Percentiles rank a stretch among this genome's conserved stretches.
These are phyloP conservation scores for Galerucella calmariensis DNA, from an alignment of 2,888 invertebrate genomes.

Conservation along the genomic window DNA sequence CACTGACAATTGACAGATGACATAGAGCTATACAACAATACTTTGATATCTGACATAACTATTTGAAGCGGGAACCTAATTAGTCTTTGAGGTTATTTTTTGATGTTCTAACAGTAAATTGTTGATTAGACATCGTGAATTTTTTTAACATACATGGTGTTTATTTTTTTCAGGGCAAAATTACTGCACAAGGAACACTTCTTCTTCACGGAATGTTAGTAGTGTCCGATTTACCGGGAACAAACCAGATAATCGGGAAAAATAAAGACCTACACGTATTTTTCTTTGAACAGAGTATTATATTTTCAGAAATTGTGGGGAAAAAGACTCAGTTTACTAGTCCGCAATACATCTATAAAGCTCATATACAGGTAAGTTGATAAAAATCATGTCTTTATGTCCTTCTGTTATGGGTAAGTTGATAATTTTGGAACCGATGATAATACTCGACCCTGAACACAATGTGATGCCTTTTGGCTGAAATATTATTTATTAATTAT, in stretches of 20 bases:
- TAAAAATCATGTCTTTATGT: not conserved
- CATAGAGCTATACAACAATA: too few relatives aligned
- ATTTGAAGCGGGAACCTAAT: too few relatives aligned
- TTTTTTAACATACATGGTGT: not conserved
- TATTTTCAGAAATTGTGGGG: slow-evolving; percentile 94
- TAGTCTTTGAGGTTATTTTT: too few relatives aligned
- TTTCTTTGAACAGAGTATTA: slow-evolving; percentile 97
- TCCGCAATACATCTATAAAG: slow-evolving; percentile 95
- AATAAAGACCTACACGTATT: slow-evolving; percentile 94
- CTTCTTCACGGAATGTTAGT: slow-evolving; percentile 84
- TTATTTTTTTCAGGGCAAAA: slow-evolving; percentile 81
- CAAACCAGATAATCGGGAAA: slow-evolving; percentile 61
- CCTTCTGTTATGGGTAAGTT: too few relatives aligned
- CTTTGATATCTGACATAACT: too few relatives aligned
- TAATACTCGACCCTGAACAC: too few relatives aligned
- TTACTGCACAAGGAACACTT: slow-evolving; percentile 96
- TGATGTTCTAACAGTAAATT: not conserved
- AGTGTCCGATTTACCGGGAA: slow-evolving; percentile 73
- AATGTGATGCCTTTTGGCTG: too few relatives aligned
- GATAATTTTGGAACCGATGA: too few relatives aligned
- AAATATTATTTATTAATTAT: too few relatives aligned
- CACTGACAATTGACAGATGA: too few relatives aligned
- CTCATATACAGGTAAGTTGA: slow-evolving; percentile 87
- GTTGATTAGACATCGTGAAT: not conserved
- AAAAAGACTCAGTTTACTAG: slow-evolving; percentile 92